Evolutionary conservation across 2,888 invertebrate species (phyloP).

Genomic region (Cyclophora albipunctata): DNA sequence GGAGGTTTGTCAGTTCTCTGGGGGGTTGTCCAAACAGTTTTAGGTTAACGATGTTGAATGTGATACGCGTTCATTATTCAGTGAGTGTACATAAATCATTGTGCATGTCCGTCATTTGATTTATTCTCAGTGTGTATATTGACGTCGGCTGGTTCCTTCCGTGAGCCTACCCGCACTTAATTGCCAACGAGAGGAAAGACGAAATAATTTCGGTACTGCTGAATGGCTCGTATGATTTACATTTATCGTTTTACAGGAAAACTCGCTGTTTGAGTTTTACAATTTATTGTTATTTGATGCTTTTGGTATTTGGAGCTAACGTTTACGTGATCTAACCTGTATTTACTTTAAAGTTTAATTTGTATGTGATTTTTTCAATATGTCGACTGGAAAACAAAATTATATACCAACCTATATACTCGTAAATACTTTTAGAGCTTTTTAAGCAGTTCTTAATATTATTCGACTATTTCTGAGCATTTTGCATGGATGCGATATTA

Average conservation of each 20-base stretch:
- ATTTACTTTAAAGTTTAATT: too few relatives aligned
- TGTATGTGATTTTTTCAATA: too few relatives aligned
- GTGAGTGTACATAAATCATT: conserved; percentile 44
- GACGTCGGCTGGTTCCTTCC: conserved; percentile 50
- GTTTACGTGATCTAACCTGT: conserved; percentile 14
- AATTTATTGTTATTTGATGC: conserved; percentile 45
- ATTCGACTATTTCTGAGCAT: too few relatives aligned
- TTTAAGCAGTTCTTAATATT: too few relatives aligned
- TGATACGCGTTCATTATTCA: conserved; percentile 32
- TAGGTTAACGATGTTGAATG: not conserved
- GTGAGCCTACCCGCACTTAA: conserved; percentile 39
- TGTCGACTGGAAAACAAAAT: too few relatives aligned
- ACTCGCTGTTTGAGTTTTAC: conserved; percentile 40
- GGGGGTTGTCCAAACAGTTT: conserved; percentile 1
- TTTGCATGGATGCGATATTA: too few relatives aligned
- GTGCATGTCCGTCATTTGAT: conserved; percentile 40
- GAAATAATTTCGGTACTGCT: conserved; percentile 45
- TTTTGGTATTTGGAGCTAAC: conserved; percentile 28
- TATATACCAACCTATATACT: too few relatives aligned
- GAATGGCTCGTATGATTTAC: conserved; percentile 47
- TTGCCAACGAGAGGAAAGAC: conserved; percentile 45
- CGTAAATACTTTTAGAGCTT: too few relatives aligned
- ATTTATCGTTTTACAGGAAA: conserved; percentile 46
- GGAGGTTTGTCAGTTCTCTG: conserved; percentile 1
- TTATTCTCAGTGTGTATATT: conserved; percentile 48